Conservation (phyloP, 2,888 invertebrate genomes). For the Cheilosia scutellata region DNA sequence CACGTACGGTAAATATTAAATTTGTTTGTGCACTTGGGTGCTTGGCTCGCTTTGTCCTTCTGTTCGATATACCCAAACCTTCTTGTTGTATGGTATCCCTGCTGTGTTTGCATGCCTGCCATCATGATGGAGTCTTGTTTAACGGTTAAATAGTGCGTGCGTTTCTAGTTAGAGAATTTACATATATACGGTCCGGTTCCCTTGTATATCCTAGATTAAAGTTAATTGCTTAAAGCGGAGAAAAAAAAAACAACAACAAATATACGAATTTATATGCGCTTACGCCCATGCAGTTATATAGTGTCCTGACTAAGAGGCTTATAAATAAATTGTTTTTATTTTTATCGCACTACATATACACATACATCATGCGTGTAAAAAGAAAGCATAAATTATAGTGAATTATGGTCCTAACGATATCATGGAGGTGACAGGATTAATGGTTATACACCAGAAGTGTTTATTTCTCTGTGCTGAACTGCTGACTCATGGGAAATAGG, state of each 20-base stretch:
- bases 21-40: conserved; percentile 60
- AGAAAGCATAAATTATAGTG: conserved; percentile 65
- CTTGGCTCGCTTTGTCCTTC: neutral
- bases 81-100: conserved; percentile 7
- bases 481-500: conserved; percentile 11
- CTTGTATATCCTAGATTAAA: conserved; percentile 5
- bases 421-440: conserved; percentile 45
- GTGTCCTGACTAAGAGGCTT: neutral
- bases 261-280: conserved; percentile 25
- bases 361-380: conserved; percentile 58
- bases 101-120: conserved; percentile 65
- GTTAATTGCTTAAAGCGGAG: conserved; percentile 30
- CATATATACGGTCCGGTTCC: conserved; percentile 6
- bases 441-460: conserved; percentile 15
- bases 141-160: conserved; percentile 64
- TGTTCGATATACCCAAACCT: neutral
- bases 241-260: conserved; percentile 20
- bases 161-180: conserved; percentile 43
- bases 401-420: conserved; percentile 37
- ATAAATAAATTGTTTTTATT: conserved; percentile 13
- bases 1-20: conserved; percentile 75
- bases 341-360: conserved; percentile 16
- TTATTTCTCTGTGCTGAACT: conserved; percentile 4
- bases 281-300: conserved; percentile 1
- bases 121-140: conserved; percentile 35